A percentile compares a stretch with the other conserved stretches of the same genome.
These are phyloP conservation scores for Anadara kagoshimensis DNA, from an alignment of 1,140 invertebrate species.

Conservation along the genomic window DNA sequence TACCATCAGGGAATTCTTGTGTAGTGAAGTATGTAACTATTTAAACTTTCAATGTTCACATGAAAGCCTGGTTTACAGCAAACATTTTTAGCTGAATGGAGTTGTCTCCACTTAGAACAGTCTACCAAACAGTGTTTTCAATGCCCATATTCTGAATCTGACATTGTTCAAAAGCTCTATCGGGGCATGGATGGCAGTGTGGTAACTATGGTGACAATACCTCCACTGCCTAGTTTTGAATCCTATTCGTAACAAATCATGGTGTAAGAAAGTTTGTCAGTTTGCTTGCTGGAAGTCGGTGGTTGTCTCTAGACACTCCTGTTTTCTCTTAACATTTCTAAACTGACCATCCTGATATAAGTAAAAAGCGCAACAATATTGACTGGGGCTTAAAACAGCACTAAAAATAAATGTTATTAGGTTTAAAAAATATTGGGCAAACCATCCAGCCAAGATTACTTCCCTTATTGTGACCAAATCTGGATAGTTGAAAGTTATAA, in stretches of 20 bases:
- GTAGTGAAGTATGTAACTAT: conserved; percentile 76
- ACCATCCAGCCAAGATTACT: not conserved
- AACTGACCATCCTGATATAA: not conserved
- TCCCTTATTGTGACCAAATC: too few relatives aligned
- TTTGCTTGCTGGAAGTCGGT: too few relatives aligned
- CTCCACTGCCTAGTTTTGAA: not conserved
- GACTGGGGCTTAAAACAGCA: too few relatives aligned
- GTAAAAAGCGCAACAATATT: too few relatives aligned
- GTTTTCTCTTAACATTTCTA: not conserved
- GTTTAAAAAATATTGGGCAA: not conserved
- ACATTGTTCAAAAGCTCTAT: not conserved
- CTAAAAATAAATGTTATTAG: not conserved
- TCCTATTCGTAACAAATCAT: too few relatives aligned
- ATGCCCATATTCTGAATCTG: not conserved
- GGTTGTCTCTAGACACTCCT: not conserved
- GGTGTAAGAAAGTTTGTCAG: too few relatives aligned
- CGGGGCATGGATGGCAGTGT: not conserved
- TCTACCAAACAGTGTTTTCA: too few relatives aligned
- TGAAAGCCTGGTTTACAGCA: too few relatives aligned
- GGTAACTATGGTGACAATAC: not conserved
- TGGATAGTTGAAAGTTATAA: too few relatives aligned
- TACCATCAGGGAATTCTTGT: conserved; percentile 81
- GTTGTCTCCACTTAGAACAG: too few relatives aligned
- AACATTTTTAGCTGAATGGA: too few relatives aligned
- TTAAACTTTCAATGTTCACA: too few relatives aligned